phyloP scores from a whole-genome alignment of 2,888 invertebrate species.

The Ophion ventricosus region DNA sequence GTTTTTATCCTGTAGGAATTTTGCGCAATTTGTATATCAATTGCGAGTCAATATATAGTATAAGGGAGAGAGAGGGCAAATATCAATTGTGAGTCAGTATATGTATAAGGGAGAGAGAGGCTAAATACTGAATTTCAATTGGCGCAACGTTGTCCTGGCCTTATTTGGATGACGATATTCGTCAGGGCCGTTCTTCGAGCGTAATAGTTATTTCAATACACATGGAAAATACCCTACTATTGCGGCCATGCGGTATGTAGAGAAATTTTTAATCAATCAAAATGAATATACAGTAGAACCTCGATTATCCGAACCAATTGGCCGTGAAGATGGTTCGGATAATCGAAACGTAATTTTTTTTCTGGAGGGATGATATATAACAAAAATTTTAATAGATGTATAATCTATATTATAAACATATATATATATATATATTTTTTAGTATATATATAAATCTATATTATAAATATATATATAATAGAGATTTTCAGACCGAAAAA shows the following conservation, averaged over 20 bases:
- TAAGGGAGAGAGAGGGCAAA: slow-evolving; percentile 50
- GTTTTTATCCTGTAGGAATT: slow-evolving; percentile 24
- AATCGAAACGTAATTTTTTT: too few species aligned
- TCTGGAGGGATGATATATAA: too few species aligned
- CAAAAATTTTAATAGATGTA: too few species aligned
- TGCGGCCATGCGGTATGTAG: neutral
- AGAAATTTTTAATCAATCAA: neutral
- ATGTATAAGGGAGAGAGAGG: slow-evolving; percentile 38
- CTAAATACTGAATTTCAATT: slow-evolving; percentile 42
- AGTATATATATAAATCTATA: too few species aligned
- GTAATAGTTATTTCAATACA: neutral
- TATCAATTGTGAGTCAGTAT: slow-evolving; percentile 32
- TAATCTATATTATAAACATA: too few species aligned
- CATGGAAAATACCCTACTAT: too few species aligned
- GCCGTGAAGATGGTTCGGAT: too few species aligned
- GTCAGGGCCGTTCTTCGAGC: slow-evolving; percentile 61
- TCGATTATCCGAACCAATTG: too few species aligned
- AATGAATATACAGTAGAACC: too few species aligned
- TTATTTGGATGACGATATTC: slow-evolving; percentile 37
- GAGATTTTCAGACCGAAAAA: too few species aligned
- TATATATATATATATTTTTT: too few species aligned
- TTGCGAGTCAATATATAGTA: slow-evolving; percentile 17
- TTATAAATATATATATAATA: too few species aligned
- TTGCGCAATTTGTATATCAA: slow-evolving; percentile 62
- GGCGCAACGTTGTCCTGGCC: slow-evolving; percentile 36